Percentiles rank a stretch among this genome's conserved stretches.
Evolutionary conservation across 1,140 invertebrate genomes (phyloP).

Genomic region (Zophobas atratus): DNA sequence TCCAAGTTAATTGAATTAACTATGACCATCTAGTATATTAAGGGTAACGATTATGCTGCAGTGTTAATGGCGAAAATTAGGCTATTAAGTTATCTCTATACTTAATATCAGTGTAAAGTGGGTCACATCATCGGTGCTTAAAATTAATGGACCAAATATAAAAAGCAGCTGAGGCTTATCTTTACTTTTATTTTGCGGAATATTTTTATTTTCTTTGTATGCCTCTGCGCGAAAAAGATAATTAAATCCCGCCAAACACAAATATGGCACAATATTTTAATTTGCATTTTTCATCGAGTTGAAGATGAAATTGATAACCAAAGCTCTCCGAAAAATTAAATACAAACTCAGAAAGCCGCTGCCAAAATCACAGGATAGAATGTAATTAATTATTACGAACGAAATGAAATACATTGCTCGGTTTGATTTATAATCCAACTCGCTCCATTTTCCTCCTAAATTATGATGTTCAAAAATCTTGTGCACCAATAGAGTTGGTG

Average conservation of each 20-base stretch:
- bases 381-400: not conserved
- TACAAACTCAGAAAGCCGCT: too few relatives aligned
- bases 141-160: not conserved
- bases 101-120: not conserved
- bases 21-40: constrained; percentile 16
- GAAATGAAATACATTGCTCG: not conserved
- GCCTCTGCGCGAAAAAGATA: too few relatives aligned
- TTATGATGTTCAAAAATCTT: not conserved
- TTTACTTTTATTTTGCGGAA: too few relatives aligned
- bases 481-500: not conserved
- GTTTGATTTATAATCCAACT: too few relatives aligned
- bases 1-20: constrained; percentile 4
- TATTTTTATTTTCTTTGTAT: too few relatives aligned
- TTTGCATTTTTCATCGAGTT: too few relatives aligned
- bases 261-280: too few relatives aligned
- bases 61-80: constrained; percentile 8
- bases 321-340: too few relatives aligned
- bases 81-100: constrained; percentile 10
- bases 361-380: not conserved
- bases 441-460: too few relatives aligned
- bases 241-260: too few relatives aligned
- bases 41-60: constrained; percentile 5
- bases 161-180: not conserved
- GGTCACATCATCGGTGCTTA: not conserved
- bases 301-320: too few relatives aligned